phyloP scores from a whole-genome alignment of 1,140 invertebrate species.

The Leguminivora glycinivorella region DNA sequence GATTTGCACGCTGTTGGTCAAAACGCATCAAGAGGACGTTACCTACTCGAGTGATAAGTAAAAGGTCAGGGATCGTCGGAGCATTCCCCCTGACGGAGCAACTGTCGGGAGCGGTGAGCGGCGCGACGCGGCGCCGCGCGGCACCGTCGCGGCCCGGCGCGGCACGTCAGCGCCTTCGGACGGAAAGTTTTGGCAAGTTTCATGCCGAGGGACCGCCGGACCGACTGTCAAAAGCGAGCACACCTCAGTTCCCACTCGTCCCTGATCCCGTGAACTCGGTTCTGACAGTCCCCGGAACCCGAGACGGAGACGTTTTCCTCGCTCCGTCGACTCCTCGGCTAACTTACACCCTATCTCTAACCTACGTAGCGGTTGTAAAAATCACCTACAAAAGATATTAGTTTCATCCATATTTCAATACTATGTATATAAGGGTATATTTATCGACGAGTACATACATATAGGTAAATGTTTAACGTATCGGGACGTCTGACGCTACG shows the following conservation, averaged over 20 bases:
- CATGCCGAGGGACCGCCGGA: slow-evolving; percentile 62
- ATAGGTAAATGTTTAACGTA: slow-evolving; percentile 58
- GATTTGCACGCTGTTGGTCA: background rate
- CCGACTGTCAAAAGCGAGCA: slow-evolving; percentile 42
- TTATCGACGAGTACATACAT: slow-evolving; percentile 74
- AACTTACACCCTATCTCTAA: slow-evolving; percentile 71
- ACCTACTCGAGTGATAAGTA: background rate
- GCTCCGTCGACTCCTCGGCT: slow-evolving; percentile 63
- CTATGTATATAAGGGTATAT: slow-evolving; percentile 78
- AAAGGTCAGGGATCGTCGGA: background rate
- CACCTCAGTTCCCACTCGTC: slow-evolving; percentile 30
- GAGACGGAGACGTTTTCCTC: slow-evolving; percentile 47
- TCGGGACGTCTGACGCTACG: slow-evolving; percentile 68
- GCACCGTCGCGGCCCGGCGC: slow-evolving; percentile 48
- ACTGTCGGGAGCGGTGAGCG: slow-evolving; percentile 14
- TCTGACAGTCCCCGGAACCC: background rate
- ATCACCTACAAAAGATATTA: slow-evolving; percentile 79
- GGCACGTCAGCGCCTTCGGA: slow-evolving; percentile 62
- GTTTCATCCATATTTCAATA: slow-evolving; percentile 75
- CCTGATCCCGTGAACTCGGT: background rate
- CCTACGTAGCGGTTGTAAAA: slow-evolving; percentile 78
- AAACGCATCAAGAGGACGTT: background rate
- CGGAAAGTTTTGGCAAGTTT: slow-evolving; percentile 75
- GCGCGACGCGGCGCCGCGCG: slow-evolving; percentile 39
- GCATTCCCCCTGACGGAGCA: background rate